phyloP scores from a whole-genome alignment of 2,113 vertebrate genomes.

The Xenopus laevis region DNA sequence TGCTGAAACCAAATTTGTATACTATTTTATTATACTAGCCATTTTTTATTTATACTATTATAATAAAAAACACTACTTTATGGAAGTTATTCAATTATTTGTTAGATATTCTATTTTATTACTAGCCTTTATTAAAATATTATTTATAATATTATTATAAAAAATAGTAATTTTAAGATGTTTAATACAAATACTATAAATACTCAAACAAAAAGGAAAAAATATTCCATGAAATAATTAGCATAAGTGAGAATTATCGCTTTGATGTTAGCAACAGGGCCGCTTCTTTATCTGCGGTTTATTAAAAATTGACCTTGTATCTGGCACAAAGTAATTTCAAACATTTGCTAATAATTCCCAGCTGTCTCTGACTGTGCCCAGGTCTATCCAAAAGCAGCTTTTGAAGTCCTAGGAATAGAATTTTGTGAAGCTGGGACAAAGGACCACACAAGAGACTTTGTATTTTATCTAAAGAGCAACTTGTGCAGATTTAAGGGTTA shows the following conservation, averaged over 20 bases:
- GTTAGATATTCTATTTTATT: no score
- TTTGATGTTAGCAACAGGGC: not conserved
- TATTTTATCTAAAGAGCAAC: not conserved
- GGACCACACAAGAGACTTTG: conserved; percentile 22
- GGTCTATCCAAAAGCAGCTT: not conserved
- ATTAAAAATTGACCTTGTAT: conserved; percentile 8
- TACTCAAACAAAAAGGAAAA: no score
- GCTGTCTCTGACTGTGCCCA: conserved; percentile 10
- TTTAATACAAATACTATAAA: no score
- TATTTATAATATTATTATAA: no score
- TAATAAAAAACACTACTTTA: no score
- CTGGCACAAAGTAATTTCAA: conserved; percentile 15
- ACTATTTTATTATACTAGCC: no score
- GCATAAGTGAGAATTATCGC: not conserved
- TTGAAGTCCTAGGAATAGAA: conserved; percentile 22
- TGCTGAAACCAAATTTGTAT: no score
- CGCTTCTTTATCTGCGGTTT: conserved; percentile 11
- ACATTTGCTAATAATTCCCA: conserved; percentile 34
- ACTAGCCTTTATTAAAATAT: no score
- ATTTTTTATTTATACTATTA: no score
- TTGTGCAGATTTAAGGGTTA: no score
- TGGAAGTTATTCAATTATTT: not conserved
- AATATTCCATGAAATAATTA: not conserved
- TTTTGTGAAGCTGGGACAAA: not conserved
- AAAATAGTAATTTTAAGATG: no score